A percentile compares a stretch with the other conserved stretches of the same genome.
Evolutionary conservation across 2,888 invertebrate species (phyloP).

Genomic region (Dorcus parallelipipedus): DNA sequence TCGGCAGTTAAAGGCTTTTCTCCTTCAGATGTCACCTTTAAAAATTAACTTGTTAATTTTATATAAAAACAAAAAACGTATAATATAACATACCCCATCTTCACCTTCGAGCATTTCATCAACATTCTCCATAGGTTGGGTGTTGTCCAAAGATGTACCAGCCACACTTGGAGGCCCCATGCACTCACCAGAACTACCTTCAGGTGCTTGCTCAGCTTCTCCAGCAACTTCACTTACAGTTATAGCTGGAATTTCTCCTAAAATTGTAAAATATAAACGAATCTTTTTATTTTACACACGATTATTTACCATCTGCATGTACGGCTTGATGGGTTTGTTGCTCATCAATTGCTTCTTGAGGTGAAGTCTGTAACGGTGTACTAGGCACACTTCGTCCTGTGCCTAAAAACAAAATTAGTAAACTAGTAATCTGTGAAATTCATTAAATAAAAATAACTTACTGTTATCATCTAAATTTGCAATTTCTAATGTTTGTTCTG

Average conservation of each 20-base stretch:
- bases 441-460: conserved; percentile 25
- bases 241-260: conserved; percentile 43
- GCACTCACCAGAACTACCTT: conserved; percentile 39
- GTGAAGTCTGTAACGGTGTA: conserved; percentile 64
- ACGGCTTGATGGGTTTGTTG: conserved; percentile 30
- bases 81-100: conserved; percentile 38
- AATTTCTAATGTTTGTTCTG: conserved; percentile 45
- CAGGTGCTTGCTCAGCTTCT: conserved; percentile 51
- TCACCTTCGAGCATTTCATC: conserved; percentile 44
- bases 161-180: conserved; percentile 45
- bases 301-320: conserved; percentile 31
- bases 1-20: conserved; percentile 56
- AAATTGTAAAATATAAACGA: conserved; percentile 6
- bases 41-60: not conserved
- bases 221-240: conserved; percentile 43
- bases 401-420: conserved; percentile 40
- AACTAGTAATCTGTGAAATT: not conserved
- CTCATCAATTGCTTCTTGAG: conserved; percentile 51
- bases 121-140: conserved; percentile 32
- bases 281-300: not conserved
- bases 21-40: conserved; percentile 58
- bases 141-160: conserved; percentile 42
- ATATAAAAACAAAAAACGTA: not conserved
- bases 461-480: conserved; percentile 43
- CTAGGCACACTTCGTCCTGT: conserved; percentile 67